Percentiles rank a stretch among this genome's conserved stretches.
Evolutionary conservation across 2,888 invertebrate genomes (phyloP).

Genomic region (Timema cristinae): DNA sequence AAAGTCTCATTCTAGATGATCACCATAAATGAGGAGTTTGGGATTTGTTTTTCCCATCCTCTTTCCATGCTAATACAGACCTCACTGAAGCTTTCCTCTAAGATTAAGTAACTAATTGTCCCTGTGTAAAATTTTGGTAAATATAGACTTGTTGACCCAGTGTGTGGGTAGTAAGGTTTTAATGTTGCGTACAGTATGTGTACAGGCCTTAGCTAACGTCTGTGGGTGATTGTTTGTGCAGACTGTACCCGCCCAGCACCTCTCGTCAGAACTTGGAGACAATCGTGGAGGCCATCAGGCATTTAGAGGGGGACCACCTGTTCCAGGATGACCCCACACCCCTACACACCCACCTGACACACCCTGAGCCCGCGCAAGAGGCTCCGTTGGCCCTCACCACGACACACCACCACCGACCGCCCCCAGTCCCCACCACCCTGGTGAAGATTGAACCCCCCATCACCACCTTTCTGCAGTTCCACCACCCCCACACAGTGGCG

Average conservation of each 20-base stretch:
- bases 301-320: conserved; percentile 92
- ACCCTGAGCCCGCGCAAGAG: conserved; percentile 43
- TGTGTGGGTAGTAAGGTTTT: no score
- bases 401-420: conserved; percentile 35
- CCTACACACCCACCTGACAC: conserved; percentile 40
- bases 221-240: conserved; percentile 32
- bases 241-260: conserved; percentile 60
- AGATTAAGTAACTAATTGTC: no score
- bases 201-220: no score
- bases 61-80: no score
- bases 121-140: no score
- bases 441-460: conserved; percentile 60
- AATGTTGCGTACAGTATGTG: neutral
- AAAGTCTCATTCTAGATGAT: no score
- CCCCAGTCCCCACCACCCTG: conserved; percentile 27
- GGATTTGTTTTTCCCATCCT: no score
- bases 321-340: conserved; percentile 67
- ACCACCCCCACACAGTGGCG: conserved; percentile 32
- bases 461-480: conserved; percentile 41
- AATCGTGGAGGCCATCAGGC: conserved; percentile 96
- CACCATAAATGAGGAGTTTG: no score
- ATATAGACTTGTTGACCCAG: no score
- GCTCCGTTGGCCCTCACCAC: conserved; percentile 57
- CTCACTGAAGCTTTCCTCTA: no score
- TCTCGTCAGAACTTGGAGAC: conserved; percentile 95